phyloP scores from a whole-genome alignment of 2,888 invertebrate genomes.

The Philaethria dido region DNA sequence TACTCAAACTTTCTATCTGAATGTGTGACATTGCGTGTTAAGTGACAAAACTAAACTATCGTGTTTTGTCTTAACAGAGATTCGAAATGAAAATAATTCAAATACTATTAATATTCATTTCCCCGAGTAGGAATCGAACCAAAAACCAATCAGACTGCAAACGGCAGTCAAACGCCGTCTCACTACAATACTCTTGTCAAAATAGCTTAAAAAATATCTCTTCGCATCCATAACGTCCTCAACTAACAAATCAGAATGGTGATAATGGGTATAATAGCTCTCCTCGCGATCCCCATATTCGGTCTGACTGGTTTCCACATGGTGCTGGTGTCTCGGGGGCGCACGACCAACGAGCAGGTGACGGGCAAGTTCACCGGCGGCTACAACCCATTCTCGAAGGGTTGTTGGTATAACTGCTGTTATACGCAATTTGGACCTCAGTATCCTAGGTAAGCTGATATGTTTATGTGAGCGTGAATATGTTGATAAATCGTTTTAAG shows the following conservation, averaged over 20 bases:
- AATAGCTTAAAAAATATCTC: too few relatives aligned
- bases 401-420: conserved; percentile 97
- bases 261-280: conserved; percentile 95
- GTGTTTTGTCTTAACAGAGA: too few relatives aligned
- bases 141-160: too few relatives aligned
- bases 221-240: conserved; percentile 47
- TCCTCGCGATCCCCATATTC: conserved; percentile 97
- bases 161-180: too few relatives aligned
- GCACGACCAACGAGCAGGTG: conserved; percentile 99
- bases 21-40: too few relatives aligned
- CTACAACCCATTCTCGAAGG: conserved; percentile 98
- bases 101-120: too few relatives aligned
- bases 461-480: background rate
- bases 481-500: too few relatives aligned
- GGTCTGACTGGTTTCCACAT: conserved; percentile 99
- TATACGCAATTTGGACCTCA: conserved; percentile 98
- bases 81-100: too few relatives aligned
- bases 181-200: too few relatives aligned
- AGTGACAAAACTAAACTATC: too few relatives aligned
- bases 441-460: conserved; percentile 93
- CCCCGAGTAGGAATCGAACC: too few relatives aligned
- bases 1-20: too few relatives aligned
- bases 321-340: conserved; percentile 96
- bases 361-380: conserved; percentile 99
- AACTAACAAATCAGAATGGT: conserved; percentile 86